Base-by-base conservation (phyloP, 2,113 vertebrate species). In the Benthochromis sp. region DNA sequence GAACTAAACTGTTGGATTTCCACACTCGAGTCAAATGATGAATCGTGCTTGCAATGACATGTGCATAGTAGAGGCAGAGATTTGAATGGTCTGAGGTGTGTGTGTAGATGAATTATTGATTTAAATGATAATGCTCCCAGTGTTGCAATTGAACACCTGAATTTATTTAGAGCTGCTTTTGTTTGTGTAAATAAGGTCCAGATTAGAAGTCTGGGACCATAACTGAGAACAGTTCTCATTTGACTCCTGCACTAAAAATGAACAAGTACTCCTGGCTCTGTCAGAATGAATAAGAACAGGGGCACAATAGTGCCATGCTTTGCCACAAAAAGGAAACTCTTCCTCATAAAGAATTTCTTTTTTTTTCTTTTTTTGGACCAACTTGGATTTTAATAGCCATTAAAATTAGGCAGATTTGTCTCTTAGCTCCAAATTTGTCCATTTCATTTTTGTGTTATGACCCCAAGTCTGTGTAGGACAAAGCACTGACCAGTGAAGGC, bases 301-400 rank as follows among this genome's bases (percentile, higher is more conserved):
- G 79, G 80, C 90, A 21, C 34, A 92, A 63, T 89, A 90, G 85
- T 86, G 83, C 73, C 88, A 82, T 89, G 61, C 84, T 86, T 92
- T 92, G 84, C 89, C 83, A 88, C 84, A 85, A 63, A 83, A 43
- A 53, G 69, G 10, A 38, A 66, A n/a, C 34, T 38, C 34, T 38
- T 66, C 61, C 34, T 66, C 34, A 66, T 12, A 38, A 66, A 38
- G 19, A 66, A 8, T 38, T 66, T 66, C 6, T 36, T 66, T 66
- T 3, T 10, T 19, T 34, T 17, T 29, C 1, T 19, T 50, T 50
- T 78, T 78, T 29, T 29, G 40, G 45, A 31, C 45, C 10, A 31
- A 36, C 16, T 76, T 81, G 34, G 29, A 34, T 63, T 31, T 84
- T 83, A 50, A 82, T 11, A 21, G 8, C 17, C 38, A 66, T 19